phyloP scores from a whole-genome alignment of 2,113 vertebrate genomes.

The Bufo bufo region DNA sequence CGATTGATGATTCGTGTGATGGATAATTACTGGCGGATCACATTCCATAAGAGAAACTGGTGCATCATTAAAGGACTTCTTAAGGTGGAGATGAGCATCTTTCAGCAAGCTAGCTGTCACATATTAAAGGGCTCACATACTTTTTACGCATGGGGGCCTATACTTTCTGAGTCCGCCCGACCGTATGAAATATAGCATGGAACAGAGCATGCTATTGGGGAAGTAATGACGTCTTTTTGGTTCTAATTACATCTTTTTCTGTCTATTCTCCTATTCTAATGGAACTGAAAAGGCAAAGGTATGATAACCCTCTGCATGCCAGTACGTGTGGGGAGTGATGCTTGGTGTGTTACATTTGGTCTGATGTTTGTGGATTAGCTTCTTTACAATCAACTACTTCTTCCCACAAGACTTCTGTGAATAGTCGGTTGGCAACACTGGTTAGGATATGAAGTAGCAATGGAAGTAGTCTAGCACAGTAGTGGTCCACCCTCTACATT shows the following conservation, averaged over 20 bases:
- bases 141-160: neutral
- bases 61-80: neutral
- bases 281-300: conserved; percentile 93
- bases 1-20: neutral
- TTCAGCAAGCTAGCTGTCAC: neutral
- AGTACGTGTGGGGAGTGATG: neutral
- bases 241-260: conserved; percentile 73
- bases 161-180: neutral
- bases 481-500: too few species aligned
- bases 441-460: too few species aligned
- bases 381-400: too few species aligned
- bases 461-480: too few species aligned
- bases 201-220: neutral
- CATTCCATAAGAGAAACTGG: neutral
- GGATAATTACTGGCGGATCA: neutral
- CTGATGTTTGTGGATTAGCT: neutral
- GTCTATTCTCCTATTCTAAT: conserved; percentile 66
- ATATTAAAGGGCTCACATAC: neutral
- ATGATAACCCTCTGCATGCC: conserved; percentile 70
- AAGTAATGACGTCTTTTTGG: conserved; percentile 35
- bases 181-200: neutral
- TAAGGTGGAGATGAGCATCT: neutral
- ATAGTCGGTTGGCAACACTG: too few species aligned
- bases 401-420: too few species aligned
- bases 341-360: neutral